Conservation (phyloP, 2,888 invertebrate genomes). For the Nemotelus pantherinus region DNA sequence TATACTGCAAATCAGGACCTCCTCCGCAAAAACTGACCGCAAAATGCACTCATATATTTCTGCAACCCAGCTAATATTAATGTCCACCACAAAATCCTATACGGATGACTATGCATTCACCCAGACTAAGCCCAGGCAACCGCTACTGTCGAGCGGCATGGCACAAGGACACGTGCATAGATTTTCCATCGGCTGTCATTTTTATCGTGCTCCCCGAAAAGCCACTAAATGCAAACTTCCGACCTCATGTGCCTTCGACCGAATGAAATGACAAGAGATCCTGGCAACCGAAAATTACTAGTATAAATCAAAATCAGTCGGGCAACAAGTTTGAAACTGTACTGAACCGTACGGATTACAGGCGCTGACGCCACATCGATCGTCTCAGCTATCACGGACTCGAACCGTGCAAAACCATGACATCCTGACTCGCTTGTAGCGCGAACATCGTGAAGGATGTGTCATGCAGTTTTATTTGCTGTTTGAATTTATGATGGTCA, state of each 20-base stretch:
- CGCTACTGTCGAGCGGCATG: background rate
- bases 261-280: background rate
- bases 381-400: background rate
- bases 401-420: background rate
- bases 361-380: background rate
- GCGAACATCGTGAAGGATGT: background rate
- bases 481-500: constrained; percentile 31
- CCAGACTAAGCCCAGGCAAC: no score
- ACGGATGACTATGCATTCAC: background rate
- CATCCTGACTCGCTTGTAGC: background rate
- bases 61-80: constrained; percentile 23
- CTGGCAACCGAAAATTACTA: constrained; percentile 2
- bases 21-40: no score
- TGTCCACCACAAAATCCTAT: constrained; percentile 10
- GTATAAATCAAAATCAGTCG: constrained; percentile 2
- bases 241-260: background rate
- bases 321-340: constrained; percentile 20
- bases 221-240: constrained; percentile 10
- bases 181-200: constrained; percentile 3
- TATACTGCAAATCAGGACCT: no score
- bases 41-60: constrained; percentile 3
- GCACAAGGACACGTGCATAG: background rate
- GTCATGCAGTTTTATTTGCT: constrained; percentile 15
- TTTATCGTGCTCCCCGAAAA: constrained; percentile 7
- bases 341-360: background rate